Conservation (phyloP, 2,888 invertebrate genomes). For the Lasioglossum lativentre region DNA sequence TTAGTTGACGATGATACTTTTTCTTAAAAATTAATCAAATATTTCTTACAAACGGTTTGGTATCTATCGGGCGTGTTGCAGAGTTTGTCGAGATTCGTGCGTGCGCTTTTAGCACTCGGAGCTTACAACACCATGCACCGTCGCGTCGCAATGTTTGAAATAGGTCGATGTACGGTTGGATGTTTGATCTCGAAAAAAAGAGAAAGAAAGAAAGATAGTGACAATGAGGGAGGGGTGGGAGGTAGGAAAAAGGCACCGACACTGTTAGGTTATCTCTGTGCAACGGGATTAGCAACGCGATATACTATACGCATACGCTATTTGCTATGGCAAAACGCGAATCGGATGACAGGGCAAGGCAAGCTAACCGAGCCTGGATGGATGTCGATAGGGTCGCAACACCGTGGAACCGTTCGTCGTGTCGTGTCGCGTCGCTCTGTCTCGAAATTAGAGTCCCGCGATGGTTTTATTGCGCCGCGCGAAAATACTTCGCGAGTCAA, state of each 20-base stretch:
- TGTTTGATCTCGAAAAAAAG: not conserved
- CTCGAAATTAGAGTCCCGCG: not conserved
- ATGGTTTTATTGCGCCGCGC: not conserved
- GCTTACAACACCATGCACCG: too few relatives aligned
- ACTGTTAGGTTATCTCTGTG: not conserved
- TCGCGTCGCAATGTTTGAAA: constrained; percentile 28
- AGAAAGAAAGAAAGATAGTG: not conserved
- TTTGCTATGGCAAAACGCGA: not conserved
- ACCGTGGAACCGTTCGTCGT: not conserved
- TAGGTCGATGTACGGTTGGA: constrained; percentile 44
- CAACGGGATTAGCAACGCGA: constrained; percentile 25
- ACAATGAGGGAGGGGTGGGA: too few relatives aligned
- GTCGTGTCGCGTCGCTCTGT: not conserved
- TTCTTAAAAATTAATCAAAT: not conserved
- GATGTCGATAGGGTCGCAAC: not conserved
- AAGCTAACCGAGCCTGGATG: constrained; percentile 1
- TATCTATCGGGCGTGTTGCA: not conserved
- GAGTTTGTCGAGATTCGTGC: not conserved
- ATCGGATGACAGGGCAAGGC: constrained; percentile 14
- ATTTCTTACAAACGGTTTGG: not conserved
- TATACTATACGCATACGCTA: too few relatives aligned
- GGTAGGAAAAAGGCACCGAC: not conserved
- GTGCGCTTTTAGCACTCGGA: too few relatives aligned
- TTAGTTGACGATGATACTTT: not conserved
- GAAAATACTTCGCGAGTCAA: not conserved